Conservation (phyloP, 2,797 vertebrate species). For the Heteromormyrus szaboi region DNA sequence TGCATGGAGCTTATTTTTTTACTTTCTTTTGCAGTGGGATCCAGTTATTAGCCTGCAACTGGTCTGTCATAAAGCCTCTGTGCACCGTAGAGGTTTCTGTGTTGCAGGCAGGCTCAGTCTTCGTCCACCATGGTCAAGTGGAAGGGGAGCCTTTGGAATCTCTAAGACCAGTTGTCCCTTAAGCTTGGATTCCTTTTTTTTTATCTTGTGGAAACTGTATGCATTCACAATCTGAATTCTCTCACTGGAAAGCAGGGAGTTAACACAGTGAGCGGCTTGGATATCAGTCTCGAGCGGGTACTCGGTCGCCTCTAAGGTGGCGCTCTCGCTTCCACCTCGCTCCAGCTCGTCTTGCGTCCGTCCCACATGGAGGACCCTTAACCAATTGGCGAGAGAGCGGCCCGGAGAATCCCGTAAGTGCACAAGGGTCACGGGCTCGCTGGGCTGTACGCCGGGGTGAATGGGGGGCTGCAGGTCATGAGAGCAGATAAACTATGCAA, state of each 20-base stretch:
- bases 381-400: background rate
- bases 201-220: constrained; percentile 36
- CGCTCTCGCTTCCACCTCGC: constrained; percentile 26
- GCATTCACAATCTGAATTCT: constrained; percentile 44
- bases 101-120: background rate
- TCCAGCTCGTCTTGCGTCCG: constrained; percentile 27
- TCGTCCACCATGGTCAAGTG: background rate
- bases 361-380: background rate
- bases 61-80: constrained; percentile 26
- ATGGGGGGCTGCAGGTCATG: constrained; percentile 26
- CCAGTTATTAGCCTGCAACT: constrained; percentile 33
- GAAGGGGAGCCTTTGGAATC: constrained; percentile 17
- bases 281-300: constrained; percentile 36
- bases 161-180: constrained; percentile 41
- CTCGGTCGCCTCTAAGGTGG: constrained; percentile 31
- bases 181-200: constrained; percentile 35
- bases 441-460: constrained; percentile 44
- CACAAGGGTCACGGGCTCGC: constrained; percentile 35
- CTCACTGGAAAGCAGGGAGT: constrained; percentile 36
- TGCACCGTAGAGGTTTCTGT: constrained; percentile 16
- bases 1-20: constrained; percentile 43
- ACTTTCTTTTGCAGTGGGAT: constrained; percentile 30
- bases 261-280: constrained; percentile 39
- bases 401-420: background rate
- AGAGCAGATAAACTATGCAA: constrained; percentile 73